These are phyloP conservation scores for Agrilus mali DNA, from an alignment of 2,888 invertebrate species.

Conservation along the genomic window DNA sequence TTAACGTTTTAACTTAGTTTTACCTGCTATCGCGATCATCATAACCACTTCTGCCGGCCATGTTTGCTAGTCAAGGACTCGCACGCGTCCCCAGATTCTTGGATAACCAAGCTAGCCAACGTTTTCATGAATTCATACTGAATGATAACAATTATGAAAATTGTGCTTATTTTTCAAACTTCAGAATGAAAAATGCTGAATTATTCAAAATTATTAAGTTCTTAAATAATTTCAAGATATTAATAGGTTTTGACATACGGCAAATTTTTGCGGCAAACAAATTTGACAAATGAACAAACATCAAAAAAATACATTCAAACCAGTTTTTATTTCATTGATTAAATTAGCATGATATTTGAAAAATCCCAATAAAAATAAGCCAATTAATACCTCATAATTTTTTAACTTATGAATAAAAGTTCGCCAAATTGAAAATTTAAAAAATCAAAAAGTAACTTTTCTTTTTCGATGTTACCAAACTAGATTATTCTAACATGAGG, in stretches of 20 bases:
- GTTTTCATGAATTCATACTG: constrained; percentile 17
- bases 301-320: too few species aligned
- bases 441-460: too few species aligned
- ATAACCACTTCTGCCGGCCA: constrained; percentile 81
- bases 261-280: constrained; percentile 11
- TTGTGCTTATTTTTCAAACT: constrained; percentile 5
- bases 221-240: too few species aligned
- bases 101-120: constrained; percentile 21
- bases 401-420: too few species aligned
- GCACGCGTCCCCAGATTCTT: constrained; percentile 21
- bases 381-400: too few species aligned
- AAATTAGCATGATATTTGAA: too few species aligned
- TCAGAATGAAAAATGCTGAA: neutral
- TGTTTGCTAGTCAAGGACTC: constrained; percentile 46
- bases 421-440: too few species aligned
- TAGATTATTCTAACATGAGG: too few species aligned
- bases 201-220: too few species aligned
- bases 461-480: too few species aligned
- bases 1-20: constrained; percentile 18
- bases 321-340: too few species aligned
- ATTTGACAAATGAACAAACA: constrained; percentile 6
- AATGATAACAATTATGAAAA: constrained; percentile 14
- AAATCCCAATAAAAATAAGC: too few species aligned
- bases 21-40: constrained; percentile 72
- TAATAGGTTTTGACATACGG: constrained; percentile 9